A percentile compares a stretch with the other conserved stretches of the same genome.
These are phyloP conservation scores for Zophobas atratus DNA, from an alignment of 1,140 invertebrate genomes.

Conservation along the genomic window DNA sequence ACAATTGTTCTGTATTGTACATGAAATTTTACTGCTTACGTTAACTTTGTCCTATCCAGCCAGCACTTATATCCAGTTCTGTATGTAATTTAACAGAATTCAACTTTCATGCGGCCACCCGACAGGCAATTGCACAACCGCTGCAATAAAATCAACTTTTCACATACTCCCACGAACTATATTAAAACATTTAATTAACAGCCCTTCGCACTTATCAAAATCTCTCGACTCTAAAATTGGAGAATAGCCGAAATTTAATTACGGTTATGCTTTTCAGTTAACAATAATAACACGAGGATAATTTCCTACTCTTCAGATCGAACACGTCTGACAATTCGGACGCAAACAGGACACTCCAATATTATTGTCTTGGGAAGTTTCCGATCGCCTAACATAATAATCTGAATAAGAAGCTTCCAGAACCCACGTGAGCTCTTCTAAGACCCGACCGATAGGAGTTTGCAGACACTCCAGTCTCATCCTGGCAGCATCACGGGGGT, in stretches of 20 bases:
- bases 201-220: not conserved
- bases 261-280: not conserved
- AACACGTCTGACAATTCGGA: not conserved
- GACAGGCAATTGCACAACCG: conserved; percentile 2
- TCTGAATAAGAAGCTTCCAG: conserved; percentile 30
- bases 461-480: conserved; percentile 23
- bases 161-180: not conserved
- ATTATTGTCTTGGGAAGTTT: conserved; percentile 10
- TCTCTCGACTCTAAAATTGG: too few relatives aligned
- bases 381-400: conserved; percentile 15
- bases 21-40: not conserved
- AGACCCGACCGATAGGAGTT: conserved; percentile 18
- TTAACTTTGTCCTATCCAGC: conserved; percentile 2
- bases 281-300: conserved; percentile 13
- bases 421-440: conserved; percentile 28
- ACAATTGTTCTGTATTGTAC: too few relatives aligned
- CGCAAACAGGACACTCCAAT: conserved; percentile 28
- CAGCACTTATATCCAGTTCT: not conserved
- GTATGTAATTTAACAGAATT: conserved; percentile 2
- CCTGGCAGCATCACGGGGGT: conserved; percentile 38
- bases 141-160: not conserved
- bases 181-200: conserved; percentile 3
- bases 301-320: not conserved
- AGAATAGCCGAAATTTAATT: not conserved
- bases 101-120: not conserved